Evolutionary conservation across 2,113 vertebrate species (phyloP), one percentile per base, ranked within the genome.

Genomic region (Geococcyx californianus): DNA sequence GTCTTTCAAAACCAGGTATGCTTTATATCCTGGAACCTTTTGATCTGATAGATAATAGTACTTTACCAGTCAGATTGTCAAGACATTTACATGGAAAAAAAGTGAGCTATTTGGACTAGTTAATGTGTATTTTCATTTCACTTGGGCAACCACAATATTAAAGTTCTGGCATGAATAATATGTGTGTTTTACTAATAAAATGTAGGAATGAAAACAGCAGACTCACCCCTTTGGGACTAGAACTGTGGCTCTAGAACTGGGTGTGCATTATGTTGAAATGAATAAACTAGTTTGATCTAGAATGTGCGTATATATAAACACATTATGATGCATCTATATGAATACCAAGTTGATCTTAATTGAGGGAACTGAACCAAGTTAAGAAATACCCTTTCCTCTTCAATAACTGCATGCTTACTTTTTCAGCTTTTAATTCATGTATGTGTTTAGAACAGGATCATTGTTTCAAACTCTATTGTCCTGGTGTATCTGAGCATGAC

Each of bases 191-290:
- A 44, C 54, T 87, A 23, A 13, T n/a, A 56, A 58, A 40, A 5
- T 59, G 17, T 19, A 81, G 26, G 15, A 60, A 73, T 16, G 20
- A 40, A 59, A 83, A 6, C 6, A 74, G 28, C 11, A 70, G 26
- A 45, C 3, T 78, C 1, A 0, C 4, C 2, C 28, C 31, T 69
- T 79, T 91, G 11, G 12, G 21, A 5, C 10, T 36, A 0, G 26
- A 66, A 45, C 29, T 64, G 20, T 34, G 52, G 13, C 34, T 26
- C 24, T 82, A 59, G 24, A 58, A 66, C 10, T 14, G 16, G 26
- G 8, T 26, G 47, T n/a, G 28, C 1, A 13, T 26, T 24, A 8
- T 9, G 17, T 16, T 11, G 17, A n/a, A 83, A 33, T 19, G 6
- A 8, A 60, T 69, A 76, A 49, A 85, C 0, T 3, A 62, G 24